Base-by-base conservation (phyloP, 1,140 invertebrate genomes). In the Heliconius hewitsoni region DNA sequence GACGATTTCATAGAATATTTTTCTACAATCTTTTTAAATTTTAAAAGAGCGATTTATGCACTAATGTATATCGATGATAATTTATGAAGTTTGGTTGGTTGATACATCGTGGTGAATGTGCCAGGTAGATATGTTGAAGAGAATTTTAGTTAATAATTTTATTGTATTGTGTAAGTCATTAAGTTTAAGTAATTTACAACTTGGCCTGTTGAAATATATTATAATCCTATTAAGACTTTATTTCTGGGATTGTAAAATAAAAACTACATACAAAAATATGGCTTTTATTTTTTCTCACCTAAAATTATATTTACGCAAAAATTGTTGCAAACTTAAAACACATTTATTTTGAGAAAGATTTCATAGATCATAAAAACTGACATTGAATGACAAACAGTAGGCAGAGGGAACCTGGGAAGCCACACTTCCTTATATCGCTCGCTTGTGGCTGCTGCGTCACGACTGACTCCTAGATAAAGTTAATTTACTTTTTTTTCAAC, bases 221-320 rank as follows among this genome's bases (percentile, higher is more conserved):
- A 92, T 93, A 91, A 94, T 94, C 91, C 93, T 94, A 93, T 90
- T 94, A 94, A 94, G 90, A 93, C 90, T 94, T 93, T 93, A 94
- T 93, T 94, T 94, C 93, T 92, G 93, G 93, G 93, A 94, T 94
- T 94, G 93, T 94, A 92, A 94, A 94, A 94, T 94, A 94, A 94
- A 94, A 90, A 85, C 86, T 91, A 90, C 92, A 92, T 82, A 86
- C 85, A 90, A 87, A 80, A 66, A 81, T 30, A 79, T 81, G 85
- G 34, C n/a, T 92, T 91, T 93, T 81, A 88, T 91, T 93, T 79
- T 78, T 5, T 37, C 50, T 71, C 3, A 57, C 39, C 34, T 50
- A 11, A 78, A 46, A 52, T 52, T 19, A 2, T 19, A 52, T 19
- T 52, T 19, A 52, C 16, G 19, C 6, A 52, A 52, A 23, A 46